Base-by-base conservation (phyloP, 2,797 vertebrate genomes). In the Danio kyathit region DNA sequence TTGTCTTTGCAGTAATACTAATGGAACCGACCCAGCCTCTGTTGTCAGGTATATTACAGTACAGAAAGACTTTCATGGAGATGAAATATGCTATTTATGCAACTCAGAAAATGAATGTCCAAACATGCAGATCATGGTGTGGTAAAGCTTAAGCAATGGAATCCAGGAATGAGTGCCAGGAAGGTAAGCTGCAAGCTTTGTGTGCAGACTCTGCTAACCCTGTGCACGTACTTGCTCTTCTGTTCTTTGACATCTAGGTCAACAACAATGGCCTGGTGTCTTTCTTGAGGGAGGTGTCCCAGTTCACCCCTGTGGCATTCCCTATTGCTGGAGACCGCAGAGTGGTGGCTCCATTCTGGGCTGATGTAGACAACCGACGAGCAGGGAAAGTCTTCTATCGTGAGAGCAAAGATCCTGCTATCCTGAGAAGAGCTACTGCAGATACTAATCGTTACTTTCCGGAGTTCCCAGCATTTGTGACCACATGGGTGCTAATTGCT, bases 211-310 rank as follows among this genome's bases (percentile, higher is more conserved):
- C 43, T 80, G 65, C 59, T 76, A 60, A 77, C 60, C 19, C 60
- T 72, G 56, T 82, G 29, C 17, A 40, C 67, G 52, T 61, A n/a
- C 29, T 21, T 83, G 5, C 12, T 79, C 10, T 75, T 14, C 38
- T 65, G 10, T 73, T 40, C 59, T 66, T 14, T 79, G 69, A 80
- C 43, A 54, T 84, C 49, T 71, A 99, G 98, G 98, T 99, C 48
- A 99, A 99, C 94, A 99, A 99, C 91, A 99, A 99, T 0, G 98
- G 98, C 59, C 93, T 99, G 59, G 95, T 99, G 81, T 99, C 98
- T 38, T 99, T 99, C 92, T 93, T 99, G 88, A 96, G 96, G 81
- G 98, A 99, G 86, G 98, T 99, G 40, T 99, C 98, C 56, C 97
- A 99, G 89, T 99, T 98, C 92, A 99, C 98, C 0, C 97, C 98